Evolutionary conservation across 2,113 vertebrate species (phyloP).

Genomic region (Pelusios castaneus): DNA sequence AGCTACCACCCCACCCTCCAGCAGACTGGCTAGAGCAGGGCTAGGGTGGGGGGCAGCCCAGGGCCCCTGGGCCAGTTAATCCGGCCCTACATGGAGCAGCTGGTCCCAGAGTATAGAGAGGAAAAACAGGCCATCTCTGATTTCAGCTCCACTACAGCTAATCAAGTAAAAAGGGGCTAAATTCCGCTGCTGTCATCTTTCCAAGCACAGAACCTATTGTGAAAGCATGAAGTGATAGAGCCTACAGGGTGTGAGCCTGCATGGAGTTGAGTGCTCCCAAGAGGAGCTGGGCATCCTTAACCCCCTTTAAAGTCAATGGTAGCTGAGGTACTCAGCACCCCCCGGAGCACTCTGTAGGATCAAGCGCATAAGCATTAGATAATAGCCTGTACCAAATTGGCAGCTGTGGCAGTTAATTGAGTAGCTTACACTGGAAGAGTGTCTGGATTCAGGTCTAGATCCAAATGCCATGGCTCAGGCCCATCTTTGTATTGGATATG

Average conservation of each 20-base stretch:
- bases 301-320: too few species aligned
- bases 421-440: neutral
- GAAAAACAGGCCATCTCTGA: neutral
- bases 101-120: neutral
- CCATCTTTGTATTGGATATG: neutral
- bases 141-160: neutral
- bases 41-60: too few species aligned
- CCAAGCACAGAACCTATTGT: rapidly evolving
- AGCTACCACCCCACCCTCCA: too few species aligned
- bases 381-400: neutral
- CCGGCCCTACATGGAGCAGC: too few species aligned
- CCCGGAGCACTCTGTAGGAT: rapidly evolving
- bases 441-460: neutral
- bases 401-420: neutral
- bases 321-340: neutral
- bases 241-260: neutral
- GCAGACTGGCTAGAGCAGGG: too few species aligned
- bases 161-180: neutral
- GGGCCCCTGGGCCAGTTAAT: too few species aligned
- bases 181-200: rapidly evolving
- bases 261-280: neutral
- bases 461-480: neutral
- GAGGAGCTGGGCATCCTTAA: neutral
- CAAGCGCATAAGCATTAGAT: neutral
- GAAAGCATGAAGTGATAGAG: neutral